Conservation (phyloP, 2,113 vertebrate species). For the Psilopsiagon aymara region DNA sequence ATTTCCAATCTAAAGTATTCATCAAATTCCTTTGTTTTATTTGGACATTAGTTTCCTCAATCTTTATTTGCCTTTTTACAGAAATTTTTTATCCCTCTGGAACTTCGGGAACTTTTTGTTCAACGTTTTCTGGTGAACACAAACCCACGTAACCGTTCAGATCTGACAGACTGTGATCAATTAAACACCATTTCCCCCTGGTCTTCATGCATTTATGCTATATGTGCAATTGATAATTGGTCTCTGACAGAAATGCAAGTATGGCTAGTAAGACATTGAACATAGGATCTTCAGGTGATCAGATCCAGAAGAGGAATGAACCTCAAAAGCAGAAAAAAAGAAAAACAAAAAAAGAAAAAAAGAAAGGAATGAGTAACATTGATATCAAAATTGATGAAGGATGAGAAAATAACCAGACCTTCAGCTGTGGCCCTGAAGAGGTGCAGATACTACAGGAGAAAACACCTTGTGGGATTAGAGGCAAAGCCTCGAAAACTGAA, state of each 20-base stretch:
- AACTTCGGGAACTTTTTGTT: neutral
- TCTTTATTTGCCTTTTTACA: constrained; percentile 14
- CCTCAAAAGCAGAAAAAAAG: neutral
- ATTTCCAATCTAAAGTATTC: neutral
- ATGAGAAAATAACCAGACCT: constrained; percentile 30
- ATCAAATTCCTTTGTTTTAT: neutral
- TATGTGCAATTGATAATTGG: neutral
- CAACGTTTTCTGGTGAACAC: neutral
- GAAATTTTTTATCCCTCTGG: neutral
- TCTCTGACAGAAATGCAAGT: neutral
- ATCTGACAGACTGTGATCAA: neutral
- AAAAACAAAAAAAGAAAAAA: neutral
- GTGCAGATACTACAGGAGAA: neutral
- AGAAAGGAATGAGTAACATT: neutral
- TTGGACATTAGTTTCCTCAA: neutral
- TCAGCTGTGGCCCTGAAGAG: neutral
- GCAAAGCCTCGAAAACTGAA: neutral
- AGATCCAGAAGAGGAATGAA: neutral
- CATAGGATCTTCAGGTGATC: neutral
- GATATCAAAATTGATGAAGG: neutral
- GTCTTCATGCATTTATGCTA: neutral
- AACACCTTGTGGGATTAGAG: neutral
- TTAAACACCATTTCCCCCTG: neutral
- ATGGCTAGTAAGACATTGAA: neutral
- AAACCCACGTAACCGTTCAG: neutral